These are phyloP conservation scores for Amniataba percoides DNA, from an alignment of 2,797 vertebrate genomes.

Conservation along the genomic window DNA sequence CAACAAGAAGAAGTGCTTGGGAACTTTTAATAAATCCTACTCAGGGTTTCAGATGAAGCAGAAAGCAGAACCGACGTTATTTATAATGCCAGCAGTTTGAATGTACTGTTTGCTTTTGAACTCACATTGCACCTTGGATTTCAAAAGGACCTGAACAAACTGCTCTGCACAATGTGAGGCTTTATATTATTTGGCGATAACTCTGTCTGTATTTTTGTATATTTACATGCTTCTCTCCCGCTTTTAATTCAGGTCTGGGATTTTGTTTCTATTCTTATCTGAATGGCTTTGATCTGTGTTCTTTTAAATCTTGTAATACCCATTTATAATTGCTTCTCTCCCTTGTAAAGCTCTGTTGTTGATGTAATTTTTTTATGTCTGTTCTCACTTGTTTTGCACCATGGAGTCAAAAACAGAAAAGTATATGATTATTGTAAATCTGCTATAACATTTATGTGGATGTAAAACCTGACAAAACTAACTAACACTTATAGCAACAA, in stretches of 20 bases:
- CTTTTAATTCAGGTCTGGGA: conserved; percentile 8
- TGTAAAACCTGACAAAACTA: conserved; percentile 6
- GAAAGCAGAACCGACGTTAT: background rate
- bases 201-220: background rate
- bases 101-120: background rate
- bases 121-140: background rate
- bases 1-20: background rate
- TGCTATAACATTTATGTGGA: background rate
- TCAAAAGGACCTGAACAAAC: background rate
- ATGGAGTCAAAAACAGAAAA: background rate
- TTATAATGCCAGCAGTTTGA: conserved; percentile 17
- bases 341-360: background rate
- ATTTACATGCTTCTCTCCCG: background rate
- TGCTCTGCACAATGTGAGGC: background rate
- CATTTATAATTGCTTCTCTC: conserved; percentile 22
- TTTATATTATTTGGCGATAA: background rate
- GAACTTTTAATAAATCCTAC: conserved; percentile 38
- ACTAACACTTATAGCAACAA: background rate
- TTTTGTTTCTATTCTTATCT: conserved; percentile 16
- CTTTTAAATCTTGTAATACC: conserved; percentile 1
- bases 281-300: conserved; percentile 15
- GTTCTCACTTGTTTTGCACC: background rate
- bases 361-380: conserved; percentile 8
- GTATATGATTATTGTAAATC: background rate
- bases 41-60: conserved; percentile 1